These are phyloP conservation scores for Nasua narica DNA, from an alignment of 2,797 vertebrate genomes.

Conservation along the genomic window DNA sequence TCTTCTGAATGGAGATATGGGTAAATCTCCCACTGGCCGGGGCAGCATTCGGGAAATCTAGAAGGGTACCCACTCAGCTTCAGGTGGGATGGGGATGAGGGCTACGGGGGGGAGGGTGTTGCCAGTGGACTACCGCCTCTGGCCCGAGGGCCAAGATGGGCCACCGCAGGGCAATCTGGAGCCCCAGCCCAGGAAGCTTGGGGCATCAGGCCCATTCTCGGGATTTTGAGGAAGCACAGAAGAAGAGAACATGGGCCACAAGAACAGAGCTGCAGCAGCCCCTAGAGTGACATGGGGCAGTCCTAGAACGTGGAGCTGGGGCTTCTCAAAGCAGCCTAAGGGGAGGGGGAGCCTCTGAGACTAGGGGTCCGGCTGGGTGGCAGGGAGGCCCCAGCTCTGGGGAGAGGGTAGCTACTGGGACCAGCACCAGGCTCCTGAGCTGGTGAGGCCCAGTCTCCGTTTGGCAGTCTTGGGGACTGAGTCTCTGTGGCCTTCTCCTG, in stretches of 20 bases:
- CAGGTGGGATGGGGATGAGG: too few relatives aligned
- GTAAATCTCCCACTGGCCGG: background rate
- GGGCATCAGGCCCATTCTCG: background rate
- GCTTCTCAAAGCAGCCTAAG: background rate
- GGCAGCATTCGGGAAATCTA: background rate
- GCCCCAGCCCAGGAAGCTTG: background rate
- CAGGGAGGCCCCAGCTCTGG: background rate
- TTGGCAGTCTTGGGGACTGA: background rate
- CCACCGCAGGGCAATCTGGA: background rate
- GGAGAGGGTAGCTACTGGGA: background rate
- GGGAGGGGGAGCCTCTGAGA: background rate
- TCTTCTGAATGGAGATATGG: background rate
- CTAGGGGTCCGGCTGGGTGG: background rate
- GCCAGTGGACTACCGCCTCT: background rate
- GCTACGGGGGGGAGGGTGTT: background rate
- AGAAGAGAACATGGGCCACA: background rate
- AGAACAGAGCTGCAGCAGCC: background rate
- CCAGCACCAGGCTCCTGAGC: background rate
- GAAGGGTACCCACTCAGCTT: background rate
- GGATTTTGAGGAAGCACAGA: background rate
- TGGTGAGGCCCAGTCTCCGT: background rate
- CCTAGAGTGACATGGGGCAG: accelerated
- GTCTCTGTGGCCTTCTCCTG: background rate
- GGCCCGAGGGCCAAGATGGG: background rate
- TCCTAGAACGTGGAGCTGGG: too few relatives aligned